These are phyloP conservation scores for Cairina moschata DNA, from an alignment of 2,113 vertebrate genomes.

Conservation along the genomic window DNA sequence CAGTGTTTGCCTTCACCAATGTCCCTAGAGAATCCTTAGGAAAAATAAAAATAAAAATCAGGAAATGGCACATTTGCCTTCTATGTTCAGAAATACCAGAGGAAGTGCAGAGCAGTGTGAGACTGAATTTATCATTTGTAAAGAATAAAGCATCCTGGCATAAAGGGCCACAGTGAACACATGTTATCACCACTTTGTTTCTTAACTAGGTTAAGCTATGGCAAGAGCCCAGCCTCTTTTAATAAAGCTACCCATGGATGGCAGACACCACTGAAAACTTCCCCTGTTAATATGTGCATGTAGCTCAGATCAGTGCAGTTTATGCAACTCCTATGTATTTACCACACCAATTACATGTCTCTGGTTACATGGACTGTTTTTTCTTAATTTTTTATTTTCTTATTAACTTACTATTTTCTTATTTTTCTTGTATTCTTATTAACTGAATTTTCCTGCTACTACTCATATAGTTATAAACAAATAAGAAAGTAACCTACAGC, in stretches of 20 bases:
- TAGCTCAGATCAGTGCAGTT: background rate
- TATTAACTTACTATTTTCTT: too few species aligned
- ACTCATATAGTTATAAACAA: background rate
- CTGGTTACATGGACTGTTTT: background rate
- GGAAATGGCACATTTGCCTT: background rate
- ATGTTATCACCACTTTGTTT: background rate
- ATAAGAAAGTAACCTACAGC: background rate
- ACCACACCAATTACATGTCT: background rate
- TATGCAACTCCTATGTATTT: background rate
- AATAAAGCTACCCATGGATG: background rate
- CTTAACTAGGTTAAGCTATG: background rate
- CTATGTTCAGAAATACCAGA: background rate
- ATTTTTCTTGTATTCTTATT: too few species aligned
- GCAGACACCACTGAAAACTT: background rate
- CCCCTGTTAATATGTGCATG: too few species aligned
- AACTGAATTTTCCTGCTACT: background rate
- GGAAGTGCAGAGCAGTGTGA: background rate
- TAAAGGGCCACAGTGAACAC: background rate
- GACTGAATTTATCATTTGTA: background rate
- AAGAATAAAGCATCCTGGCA: background rate
- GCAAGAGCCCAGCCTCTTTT: background rate
- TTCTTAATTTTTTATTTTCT: background rate
- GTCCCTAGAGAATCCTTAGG: background rate
- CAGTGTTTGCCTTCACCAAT: background rate
- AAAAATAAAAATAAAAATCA: background rate